Percentiles rank a stretch among this genome's conserved stretches.
Conservation (phyloP, 2,888 invertebrate species). For the Thereva nobilitata region DNA sequence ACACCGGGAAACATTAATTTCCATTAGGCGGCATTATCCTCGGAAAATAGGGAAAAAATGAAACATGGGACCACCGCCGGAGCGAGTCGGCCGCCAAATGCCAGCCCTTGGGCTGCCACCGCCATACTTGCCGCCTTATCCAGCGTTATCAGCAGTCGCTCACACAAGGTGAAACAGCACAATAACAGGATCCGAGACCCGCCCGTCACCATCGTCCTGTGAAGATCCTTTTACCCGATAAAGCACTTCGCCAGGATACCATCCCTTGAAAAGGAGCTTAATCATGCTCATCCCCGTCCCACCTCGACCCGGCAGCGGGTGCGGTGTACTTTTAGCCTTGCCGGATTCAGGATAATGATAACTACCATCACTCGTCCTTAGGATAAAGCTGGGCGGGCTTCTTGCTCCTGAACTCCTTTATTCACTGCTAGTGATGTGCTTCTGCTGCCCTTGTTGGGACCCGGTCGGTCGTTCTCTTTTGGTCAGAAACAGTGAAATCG, state of each 20-base stretch:
- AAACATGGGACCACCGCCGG: background rate
- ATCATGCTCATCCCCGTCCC: slow-evolving; percentile 5
- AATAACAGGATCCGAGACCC: background rate
- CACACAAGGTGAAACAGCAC: slow-evolving; percentile 6
- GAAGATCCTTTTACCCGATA: slow-evolving; percentile 22
- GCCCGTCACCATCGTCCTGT: slow-evolving; percentile 9
- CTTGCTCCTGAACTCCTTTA: background rate
- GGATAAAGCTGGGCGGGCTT: slow-evolving; percentile 19
- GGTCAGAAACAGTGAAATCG: no score
- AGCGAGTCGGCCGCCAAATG: background rate
- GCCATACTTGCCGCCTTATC: slow-evolving; percentile 5
- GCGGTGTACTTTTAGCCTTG: background rate
- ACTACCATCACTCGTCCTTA: slow-evolving; percentile 11
- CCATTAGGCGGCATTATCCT: slow-evolving; percentile 26
- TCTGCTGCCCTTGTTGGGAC: no score
- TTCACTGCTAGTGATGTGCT: no score
- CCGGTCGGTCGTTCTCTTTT: no score
- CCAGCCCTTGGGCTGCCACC: background rate
- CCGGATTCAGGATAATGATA: slow-evolving; percentile 9
- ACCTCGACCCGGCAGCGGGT: background rate
- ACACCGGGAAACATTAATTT: slow-evolving; percentile 28
- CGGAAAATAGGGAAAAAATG: slow-evolving; percentile 1
- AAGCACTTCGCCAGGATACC: slow-evolving; percentile 23
- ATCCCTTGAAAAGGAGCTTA: slow-evolving; percentile 1
- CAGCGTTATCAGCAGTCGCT: slow-evolving; percentile 15